These are phyloP conservation scores for Seira ritae DNA, from an alignment of 2,888 invertebrate genomes.

Conservation along the genomic window DNA sequence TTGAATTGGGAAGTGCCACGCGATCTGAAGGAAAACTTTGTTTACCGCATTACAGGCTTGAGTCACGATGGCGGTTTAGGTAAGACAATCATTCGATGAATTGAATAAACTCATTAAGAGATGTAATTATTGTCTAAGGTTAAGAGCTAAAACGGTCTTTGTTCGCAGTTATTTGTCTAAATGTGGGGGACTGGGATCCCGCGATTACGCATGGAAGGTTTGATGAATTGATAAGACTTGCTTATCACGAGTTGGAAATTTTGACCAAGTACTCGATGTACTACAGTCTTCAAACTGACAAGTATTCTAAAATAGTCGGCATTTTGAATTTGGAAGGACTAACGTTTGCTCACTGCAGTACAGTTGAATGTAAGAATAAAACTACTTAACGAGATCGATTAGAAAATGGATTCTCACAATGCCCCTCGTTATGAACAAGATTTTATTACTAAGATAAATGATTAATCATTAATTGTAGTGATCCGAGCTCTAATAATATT, in stretches of 20 bases:
- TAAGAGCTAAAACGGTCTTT: background rate
- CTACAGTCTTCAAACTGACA: conserved; percentile 15
- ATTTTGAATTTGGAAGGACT: conserved; percentile 51
- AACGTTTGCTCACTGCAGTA: conserved; percentile 47
- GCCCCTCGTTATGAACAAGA: no score
- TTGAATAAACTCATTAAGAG: no score
- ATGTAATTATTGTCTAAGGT: no score
- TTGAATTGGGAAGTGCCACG: conserved; percentile 29
- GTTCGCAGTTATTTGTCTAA: conserved; percentile 31
- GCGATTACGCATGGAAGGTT: conserved; percentile 26
- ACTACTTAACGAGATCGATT: no score
- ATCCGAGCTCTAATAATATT: conserved; percentile 32
- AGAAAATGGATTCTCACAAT: no score
- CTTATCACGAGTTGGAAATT: conserved; percentile 43
- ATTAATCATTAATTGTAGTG: conserved; percentile 19
- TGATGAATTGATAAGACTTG: conserved; percentile 42
- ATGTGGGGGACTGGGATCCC: conserved; percentile 42
- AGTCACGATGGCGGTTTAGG: conserved; percentile 37
- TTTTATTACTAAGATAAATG: no score
- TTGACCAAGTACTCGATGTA: background rate
- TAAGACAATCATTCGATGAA: background rate
- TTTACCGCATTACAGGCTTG: conserved; percentile 32
- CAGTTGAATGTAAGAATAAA: conserved; percentile 43
- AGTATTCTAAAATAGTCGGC: conserved; percentile 25
- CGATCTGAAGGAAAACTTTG: conserved; percentile 44